Evolutionary conservation across 2,797 vertebrate genomes (phyloP).

Genomic region (Oryzias dopingdopingensis): DNA sequence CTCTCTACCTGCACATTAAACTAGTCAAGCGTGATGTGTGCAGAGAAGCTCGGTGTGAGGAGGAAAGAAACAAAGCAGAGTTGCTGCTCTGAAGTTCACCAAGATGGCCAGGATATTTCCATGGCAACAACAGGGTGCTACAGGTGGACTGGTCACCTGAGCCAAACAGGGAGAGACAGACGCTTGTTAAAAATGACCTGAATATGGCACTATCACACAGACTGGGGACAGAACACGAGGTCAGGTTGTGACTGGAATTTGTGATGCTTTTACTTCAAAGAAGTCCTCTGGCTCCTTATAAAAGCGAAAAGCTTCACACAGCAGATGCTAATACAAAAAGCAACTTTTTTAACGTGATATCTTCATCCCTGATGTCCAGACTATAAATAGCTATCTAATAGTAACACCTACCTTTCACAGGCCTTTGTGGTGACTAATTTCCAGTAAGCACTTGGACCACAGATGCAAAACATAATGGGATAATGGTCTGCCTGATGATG

Average conservation of each 20-base stretch:
- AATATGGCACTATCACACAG: constrained; percentile 70
- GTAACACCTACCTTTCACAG: constrained; percentile 69
- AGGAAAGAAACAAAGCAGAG: constrained; percentile 25
- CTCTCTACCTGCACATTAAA: constrained; percentile 11
- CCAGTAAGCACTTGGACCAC: constrained; percentile 75
- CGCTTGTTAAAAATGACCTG: constrained; percentile 78
- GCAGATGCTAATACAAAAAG: constrained; percentile 35
- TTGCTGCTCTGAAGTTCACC: constrained; percentile 41
- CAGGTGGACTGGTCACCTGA: constrained; percentile 74
- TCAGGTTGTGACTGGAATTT: constrained; percentile 68
- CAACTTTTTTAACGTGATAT: constrained; percentile 64
- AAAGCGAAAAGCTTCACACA: constrained; percentile 25
- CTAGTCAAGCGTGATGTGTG: constrained; percentile 27
- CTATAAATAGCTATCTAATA: constrained; percentile 73
- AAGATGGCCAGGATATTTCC: constrained; percentile 67
- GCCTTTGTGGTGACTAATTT: constrained; percentile 71
- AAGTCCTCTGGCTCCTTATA: constrained; percentile 40
- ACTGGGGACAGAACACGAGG: constrained; percentile 66
- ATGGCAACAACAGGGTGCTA: constrained; percentile 72
- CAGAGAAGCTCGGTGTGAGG: constrained; percentile 29
- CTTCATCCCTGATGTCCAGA: constrained; percentile 58
- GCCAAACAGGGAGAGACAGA: constrained; percentile 71
- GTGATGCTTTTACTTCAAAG: constrained; percentile 56
- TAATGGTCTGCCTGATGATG: constrained; percentile 75
- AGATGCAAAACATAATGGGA: constrained; percentile 76